Evolutionary conservation across 2,797 vertebrate species (phyloP), one percentile per base, ranked within the genome.

Genomic region (Monodelphis domestica): DNA sequence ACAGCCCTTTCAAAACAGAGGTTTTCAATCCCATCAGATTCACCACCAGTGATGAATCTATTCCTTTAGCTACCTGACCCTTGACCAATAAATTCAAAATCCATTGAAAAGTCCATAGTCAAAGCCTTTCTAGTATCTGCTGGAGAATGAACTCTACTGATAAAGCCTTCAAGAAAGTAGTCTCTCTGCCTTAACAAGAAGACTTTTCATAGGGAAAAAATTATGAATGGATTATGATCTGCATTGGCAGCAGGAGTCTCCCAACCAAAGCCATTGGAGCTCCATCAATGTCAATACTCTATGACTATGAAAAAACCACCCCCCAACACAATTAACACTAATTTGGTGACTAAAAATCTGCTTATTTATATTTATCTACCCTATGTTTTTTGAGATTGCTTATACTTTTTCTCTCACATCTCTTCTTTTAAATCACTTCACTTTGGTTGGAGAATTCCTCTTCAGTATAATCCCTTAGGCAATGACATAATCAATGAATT

Each of bases 301-400:
- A 1, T 45, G 24, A 12, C 70, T 50, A 50, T 12, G 70, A 84
- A 70, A 84, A 92, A 63, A 70, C 91, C 38, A 87, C 1, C 3
- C 30, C n/a, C 24, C 12, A n/a, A n/a, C 87, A 38, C 29, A 63
- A 55, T 87, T 92, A 29, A 96, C 38, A 94, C 57, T 50, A 53
- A 90, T 56, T 84, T 94, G 30, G 38, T 91, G 51, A 63, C 55
- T 96, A 93, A 94, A 95, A 91, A 15, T 30, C 26, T 53, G 12
- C 26, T 70, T 12, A 57, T 30, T 96, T 78, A 51, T 24, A 24
- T 50, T 91, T 89, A 95, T 51, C 89, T 93, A 95, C 95, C 17
- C 53, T 94, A 94, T 17, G 93, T 33, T 28, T 95, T 87, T 87
- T 95, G 55, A 93, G 90, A 50, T 56, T 54, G 59, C 54, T 26